Evolutionary conservation across 1,140 invertebrate genomes (phyloP).

Genomic region (Aphidius gifuensis): DNA sequence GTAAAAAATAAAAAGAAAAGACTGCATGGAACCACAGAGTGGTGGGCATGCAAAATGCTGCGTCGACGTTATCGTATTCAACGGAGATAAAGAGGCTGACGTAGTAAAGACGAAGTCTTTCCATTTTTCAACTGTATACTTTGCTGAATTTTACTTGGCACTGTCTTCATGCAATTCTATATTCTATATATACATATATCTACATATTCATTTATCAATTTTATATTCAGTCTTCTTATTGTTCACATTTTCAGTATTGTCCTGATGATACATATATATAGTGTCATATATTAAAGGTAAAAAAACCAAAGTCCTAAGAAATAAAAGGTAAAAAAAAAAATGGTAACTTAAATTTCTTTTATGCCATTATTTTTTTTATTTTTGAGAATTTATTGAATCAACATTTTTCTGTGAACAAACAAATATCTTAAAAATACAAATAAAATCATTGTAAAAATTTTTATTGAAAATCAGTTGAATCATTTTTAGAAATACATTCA

Average conservation of each 20-base stretch:
- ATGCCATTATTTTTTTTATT: too few relatives aligned
- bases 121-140: constrained; percentile 30
- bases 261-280: constrained; percentile 20
- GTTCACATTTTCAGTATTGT: constrained; percentile 29
- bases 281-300: too few relatives aligned
- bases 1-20: neutral
- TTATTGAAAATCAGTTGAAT: too few relatives aligned
- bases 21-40: constrained; percentile 17
- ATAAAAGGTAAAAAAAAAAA: too few relatives aligned
- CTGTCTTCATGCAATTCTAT: constrained; percentile 3
- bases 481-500: too few relatives aligned
- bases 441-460: too few relatives aligned
- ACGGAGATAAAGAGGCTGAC: constrained; percentile 30
- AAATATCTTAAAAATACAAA: too few relatives aligned
- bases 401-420: too few relatives aligned
- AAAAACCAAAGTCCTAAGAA: too few relatives aligned
- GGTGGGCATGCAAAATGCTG: constrained; percentile 32
- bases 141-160: constrained; percentile 33
- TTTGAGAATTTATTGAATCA: too few relatives aligned
- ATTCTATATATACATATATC: neutral
- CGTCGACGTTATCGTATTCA: constrained; percentile 31
- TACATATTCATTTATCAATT: neutral
- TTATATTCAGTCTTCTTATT: constrained; percentile 21
- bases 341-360: too few relatives aligned
- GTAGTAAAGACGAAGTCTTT: constrained; percentile 29